Evolutionary conservation across 2,113 vertebrate species (phyloP).

Genomic region (Harpagus bidentatus): DNA sequence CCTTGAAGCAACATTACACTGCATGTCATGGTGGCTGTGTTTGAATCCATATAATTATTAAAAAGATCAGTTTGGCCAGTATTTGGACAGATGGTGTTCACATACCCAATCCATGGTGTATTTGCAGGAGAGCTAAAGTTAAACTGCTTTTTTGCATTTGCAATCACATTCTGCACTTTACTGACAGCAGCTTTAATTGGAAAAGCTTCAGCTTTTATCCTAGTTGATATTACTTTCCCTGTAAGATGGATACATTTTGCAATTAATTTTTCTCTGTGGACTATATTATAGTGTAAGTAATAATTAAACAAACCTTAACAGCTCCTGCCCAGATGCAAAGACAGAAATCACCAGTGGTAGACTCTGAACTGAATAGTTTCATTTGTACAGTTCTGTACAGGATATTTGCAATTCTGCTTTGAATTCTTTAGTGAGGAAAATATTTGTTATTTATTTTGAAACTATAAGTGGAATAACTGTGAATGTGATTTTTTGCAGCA

Average conservation of each 20-base stretch:
- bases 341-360: neutral
- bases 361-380: neutral
- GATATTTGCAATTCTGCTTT: neutral
- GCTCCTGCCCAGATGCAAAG: neutral
- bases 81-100: conserved; percentile 56
- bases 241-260: conserved; percentile 47
- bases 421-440: neutral
- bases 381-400: neutral
- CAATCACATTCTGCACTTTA: conserved; percentile 51
- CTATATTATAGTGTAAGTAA: conserved; percentile 27
- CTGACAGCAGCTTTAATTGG: conserved; percentile 60
- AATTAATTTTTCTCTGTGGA: conserved; percentile 57
- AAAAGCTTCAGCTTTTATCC: conserved; percentile 50
- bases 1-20: neutral
- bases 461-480: neutral
- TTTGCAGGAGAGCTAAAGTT: conserved; percentile 59
- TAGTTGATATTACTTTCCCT: conserved; percentile 23
- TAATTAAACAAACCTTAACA: conserved; percentile 55
- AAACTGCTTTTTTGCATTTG: conserved; percentile 53
- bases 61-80: conserved; percentile 26
- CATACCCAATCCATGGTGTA: conserved; percentile 32
- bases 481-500: neutral
- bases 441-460: neutral
- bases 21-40: neutral
- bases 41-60: conserved; percentile 38